Evolutionary conservation across 2,113 vertebrate genomes (phyloP).

Genomic region (Ceyx cyanopectus): DNA sequence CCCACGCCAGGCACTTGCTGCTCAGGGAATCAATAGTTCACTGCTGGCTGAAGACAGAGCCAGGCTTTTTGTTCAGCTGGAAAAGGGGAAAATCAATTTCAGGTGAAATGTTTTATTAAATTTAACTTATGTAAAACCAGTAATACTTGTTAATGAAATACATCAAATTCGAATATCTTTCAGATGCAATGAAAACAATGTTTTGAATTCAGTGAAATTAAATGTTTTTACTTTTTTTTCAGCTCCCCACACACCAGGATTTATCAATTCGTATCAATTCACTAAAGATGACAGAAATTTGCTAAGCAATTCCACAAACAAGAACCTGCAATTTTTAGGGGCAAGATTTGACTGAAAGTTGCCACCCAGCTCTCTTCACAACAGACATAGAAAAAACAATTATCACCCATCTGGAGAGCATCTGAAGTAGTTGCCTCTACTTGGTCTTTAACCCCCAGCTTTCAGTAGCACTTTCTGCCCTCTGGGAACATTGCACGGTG

Average conservation of each 20-base stretch:
- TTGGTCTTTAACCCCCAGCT: background rate
- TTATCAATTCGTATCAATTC: background rate
- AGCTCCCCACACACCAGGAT: background rate
- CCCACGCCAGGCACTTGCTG: fast-evolving
- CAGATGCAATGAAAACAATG: fast-evolving
- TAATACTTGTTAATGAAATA: background rate
- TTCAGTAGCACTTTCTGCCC: background rate
- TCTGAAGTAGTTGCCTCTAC: background rate
- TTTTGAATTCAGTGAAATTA: background rate
- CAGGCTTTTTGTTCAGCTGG: fast-evolving
- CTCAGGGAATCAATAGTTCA: fast-evolving
- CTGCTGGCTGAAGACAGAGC: background rate
- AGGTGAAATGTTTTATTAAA: fast-evolving
- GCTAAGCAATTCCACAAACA: background rate
- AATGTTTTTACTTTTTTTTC: background rate
- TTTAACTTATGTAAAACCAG: background rate
- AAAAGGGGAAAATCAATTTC: background rate
- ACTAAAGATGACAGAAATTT: background rate
- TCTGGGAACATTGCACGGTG: fast-evolving
- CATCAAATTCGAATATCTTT: background rate
- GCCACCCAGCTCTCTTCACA: background rate
- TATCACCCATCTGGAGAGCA: background rate
- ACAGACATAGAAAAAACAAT: background rate
- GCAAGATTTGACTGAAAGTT: background rate
- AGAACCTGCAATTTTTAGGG: background rate